Base-by-base conservation (phyloP, 2,797 vertebrate species). In the Labroides dimidiatus region DNA sequence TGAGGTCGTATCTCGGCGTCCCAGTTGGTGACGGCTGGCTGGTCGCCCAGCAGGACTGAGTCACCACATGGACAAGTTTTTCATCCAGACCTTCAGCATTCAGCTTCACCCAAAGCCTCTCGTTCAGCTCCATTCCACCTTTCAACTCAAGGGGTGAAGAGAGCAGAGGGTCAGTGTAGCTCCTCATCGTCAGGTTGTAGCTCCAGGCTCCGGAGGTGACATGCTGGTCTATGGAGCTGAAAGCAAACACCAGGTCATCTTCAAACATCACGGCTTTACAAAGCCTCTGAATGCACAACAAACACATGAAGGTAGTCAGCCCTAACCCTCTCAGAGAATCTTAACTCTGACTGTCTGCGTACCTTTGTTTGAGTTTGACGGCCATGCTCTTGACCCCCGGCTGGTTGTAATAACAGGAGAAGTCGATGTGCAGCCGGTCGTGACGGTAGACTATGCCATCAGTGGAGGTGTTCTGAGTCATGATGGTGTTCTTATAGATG, bases 41-140 rank as follows among this genome's bases (percentile, higher is more conserved):
- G 1, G 84, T 88, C 2, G 78, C 86, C 86, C 84, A 86, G 69
- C 86, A 88, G 21, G 75, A 69, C n/a, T 84, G 80, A 0, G 53
- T 72, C 42, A 86, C 71, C 17, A 82, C 0, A 0, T 5, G 33
- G 0, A 86, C 11, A 4, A 53, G 9, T 0, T 63, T 23, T 39
- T 59, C 56, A 59, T 81, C 69, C 3, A 88, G 64, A 5, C 82
- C 80, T 0, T 62, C 53, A 0, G 72, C 47, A 30, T 57, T 55
- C 13, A 88, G 33, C 50, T 78, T 69, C 20, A 88, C 72, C 73
- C 78, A 88, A 47, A 88, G 57, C 20, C 39, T 66, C 39, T 82
- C 17, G 10, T 85, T 21, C 16, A 88, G 44, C 4, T 21, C 0
- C 4, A 86, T 14, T 0, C 72, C 15, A 6, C 14, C 50, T 11